phyloP scores from a whole-genome alignment of 2,888 invertebrate genomes.

The Philhelius pedissequus region DNA sequence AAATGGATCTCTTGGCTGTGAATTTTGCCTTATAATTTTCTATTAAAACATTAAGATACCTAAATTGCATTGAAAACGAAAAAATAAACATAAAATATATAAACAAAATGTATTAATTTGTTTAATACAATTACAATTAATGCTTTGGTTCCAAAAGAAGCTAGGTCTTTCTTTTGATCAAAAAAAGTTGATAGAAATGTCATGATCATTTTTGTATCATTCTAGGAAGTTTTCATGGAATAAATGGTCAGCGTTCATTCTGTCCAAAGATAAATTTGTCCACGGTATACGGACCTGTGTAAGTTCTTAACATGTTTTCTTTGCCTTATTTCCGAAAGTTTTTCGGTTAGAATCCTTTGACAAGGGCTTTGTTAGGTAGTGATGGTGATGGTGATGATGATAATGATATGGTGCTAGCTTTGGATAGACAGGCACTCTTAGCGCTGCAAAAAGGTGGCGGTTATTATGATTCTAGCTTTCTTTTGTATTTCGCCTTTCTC shows the following conservation, averaged over 20 bases:
- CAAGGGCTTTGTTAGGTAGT: constrained; percentile 11
- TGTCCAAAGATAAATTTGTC: not conserved
- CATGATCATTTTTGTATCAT: too few relatives aligned
- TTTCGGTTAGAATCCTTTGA: constrained; percentile 41
- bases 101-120: too few relatives aligned
- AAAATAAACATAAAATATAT: too few relatives aligned
- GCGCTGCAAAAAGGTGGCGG: constrained; percentile 20
- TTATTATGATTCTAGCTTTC: constrained; percentile 24
- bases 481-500: not conserved
- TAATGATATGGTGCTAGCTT: constrained; percentile 13
- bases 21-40: too few relatives aligned
- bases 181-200: too few relatives aligned
- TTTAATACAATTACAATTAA: too few relatives aligned
- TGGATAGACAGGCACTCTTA: not conserved
- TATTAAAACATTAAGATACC: too few relatives aligned
- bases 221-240: too few relatives aligned
- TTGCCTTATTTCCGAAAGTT: not conserved
- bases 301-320: not conserved
- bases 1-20: too few relatives aligned
- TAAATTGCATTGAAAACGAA: too few relatives aligned
- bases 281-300: not conserved
- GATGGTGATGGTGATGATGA: constrained; percentile 13
- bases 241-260: not conserved
- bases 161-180: too few relatives aligned
- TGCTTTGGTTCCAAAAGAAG: too few relatives aligned